Evolutionary conservation across 2,888 invertebrate genomes (phyloP), one percentile per base, ranked within the genome.

Genomic region (Busseola fusca): DNA sequence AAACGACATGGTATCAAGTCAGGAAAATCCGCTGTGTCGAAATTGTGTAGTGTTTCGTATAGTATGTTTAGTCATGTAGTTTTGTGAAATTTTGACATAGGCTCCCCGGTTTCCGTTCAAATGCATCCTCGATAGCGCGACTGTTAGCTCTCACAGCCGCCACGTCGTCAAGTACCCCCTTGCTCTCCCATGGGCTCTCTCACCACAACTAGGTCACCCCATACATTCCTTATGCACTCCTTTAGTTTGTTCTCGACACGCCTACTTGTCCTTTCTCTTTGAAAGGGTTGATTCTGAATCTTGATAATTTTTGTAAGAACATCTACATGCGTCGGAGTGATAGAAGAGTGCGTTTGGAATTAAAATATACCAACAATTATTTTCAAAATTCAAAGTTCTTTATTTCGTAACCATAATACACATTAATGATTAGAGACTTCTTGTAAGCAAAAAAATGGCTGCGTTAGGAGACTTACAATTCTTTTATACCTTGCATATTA

Each of bases 131-230:
- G 78, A 83, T 76, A 77, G 63, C 54, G 60, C 63, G 70, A 66
- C 71, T 83, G 85, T 84, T 84, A 72, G 85, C 85, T 77, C 75
- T 83, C 59, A 84, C 72, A 70, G 74, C 78, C 68, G 68, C 73
- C 58, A 45, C 72, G 56, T 52, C 54, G 72, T 84, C 73, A 71
- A 84, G 83, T 71, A 76, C 70, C 76, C 74, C 70, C 78, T 74
- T 58, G 58, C 69, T 57, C 68, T 84, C 84, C 80, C 85, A 74
- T 80, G 78, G 74, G 83, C 67, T 82, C 72, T 70, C 78, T 76
- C 70, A 65, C 70, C 70, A 73, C 70, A 84, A 80, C 76, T 84
- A 82, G 84, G 84, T 84, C 85, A 84, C 76, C 63, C 80, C 69
- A 84, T 77, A 66, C 71, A 82, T 82, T 71, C 75, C 78, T 81